Conservation (phyloP, 2,113 vertebrate genomes). For the Engystomops pustulosus region DNA sequence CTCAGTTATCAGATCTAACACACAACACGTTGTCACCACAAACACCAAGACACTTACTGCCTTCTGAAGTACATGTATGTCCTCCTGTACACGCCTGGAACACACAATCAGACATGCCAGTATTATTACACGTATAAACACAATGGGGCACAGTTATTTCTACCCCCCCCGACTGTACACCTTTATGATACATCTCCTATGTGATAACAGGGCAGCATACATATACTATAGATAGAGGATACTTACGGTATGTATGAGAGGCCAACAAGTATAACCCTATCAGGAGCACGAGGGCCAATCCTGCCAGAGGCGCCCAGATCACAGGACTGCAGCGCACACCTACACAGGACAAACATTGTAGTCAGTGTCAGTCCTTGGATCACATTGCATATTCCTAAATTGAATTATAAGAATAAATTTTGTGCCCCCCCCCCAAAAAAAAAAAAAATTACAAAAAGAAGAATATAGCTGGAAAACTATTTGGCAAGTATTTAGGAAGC, state of each 20-base stretch:
- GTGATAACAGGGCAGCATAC: neutral
- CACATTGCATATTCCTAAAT: no score
- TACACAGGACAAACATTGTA: neutral
- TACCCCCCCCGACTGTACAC: neutral
- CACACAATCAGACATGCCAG: neutral
- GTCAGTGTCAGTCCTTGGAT: no score
- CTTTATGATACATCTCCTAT: neutral
- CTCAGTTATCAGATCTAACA: slow-evolving; percentile 19
- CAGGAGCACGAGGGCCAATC: slow-evolving; percentile 21
- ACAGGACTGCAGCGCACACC: slow-evolving; percentile 15
- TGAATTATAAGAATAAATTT: no score
- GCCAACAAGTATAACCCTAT: neutral
- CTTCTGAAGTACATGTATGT: slow-evolving; percentile 47
- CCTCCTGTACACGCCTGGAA: slow-evolving; percentile 45
- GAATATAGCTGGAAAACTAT: no score
- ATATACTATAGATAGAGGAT: neutral
- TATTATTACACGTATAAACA: neutral
- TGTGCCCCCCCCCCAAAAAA: no score
- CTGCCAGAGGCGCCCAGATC: slow-evolving; percentile 40
- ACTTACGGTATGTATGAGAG: slow-evolving; percentile 49
- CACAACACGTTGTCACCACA: slow-evolving; percentile 31
- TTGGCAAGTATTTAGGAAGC: no score
- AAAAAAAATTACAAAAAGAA: no score
- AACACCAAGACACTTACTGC: slow-evolving; percentile 53
- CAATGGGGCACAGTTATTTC: neutral